Evolutionary conservation across 2,888 invertebrate species (phyloP).

Genomic region (Podotricha telesiphe): DNA sequence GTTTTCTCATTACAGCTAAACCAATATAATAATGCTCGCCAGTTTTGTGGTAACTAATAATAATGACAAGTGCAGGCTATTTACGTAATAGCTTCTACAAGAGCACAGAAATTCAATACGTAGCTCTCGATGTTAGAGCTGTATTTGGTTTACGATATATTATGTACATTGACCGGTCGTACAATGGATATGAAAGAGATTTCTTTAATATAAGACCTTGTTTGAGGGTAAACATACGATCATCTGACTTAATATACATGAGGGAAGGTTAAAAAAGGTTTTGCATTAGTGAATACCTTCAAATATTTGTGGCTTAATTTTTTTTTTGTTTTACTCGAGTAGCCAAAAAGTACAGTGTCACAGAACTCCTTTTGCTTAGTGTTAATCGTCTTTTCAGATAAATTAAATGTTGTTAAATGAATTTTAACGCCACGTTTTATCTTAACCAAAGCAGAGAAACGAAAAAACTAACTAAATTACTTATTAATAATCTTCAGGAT

Average conservation of each 20-base stretch:
- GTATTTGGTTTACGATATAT: constrained; percentile 10
- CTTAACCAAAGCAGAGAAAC: too few relatives aligned
- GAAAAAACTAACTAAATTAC: too few relatives aligned
- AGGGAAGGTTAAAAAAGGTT: constrained; percentile 28
- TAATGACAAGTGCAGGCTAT: constrained; percentile 34
- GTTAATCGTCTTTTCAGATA: too few relatives aligned
- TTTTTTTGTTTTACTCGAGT: not conserved
- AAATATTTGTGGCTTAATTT: too few relatives aligned
- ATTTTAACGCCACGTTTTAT: too few relatives aligned
- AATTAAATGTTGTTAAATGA: too few relatives aligned
- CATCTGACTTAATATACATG: constrained; percentile 30
- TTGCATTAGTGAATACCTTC: constrained; percentile 15
- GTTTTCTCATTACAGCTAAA: constrained; percentile 13
- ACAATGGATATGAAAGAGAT: constrained; percentile 35
- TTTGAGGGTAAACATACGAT: constrained; percentile 33
- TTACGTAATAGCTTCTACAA: constrained; percentile 19
- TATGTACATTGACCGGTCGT: constrained; percentile 25
- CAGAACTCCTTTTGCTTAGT: too few relatives aligned
- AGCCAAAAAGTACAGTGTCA: too few relatives aligned
- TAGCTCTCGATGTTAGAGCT: constrained; percentile 13
- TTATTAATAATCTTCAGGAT: too few relatives aligned
- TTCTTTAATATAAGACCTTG: constrained; percentile 34
- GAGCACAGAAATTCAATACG: constrained; percentile 14
- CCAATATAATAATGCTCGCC: constrained; percentile 16
- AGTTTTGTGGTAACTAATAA: constrained; percentile 29